Evolutionary conservation across 2,113 vertebrate species (phyloP), one percentile per base, ranked within the genome.

Genomic region (Hemiprocne comata): DNA sequence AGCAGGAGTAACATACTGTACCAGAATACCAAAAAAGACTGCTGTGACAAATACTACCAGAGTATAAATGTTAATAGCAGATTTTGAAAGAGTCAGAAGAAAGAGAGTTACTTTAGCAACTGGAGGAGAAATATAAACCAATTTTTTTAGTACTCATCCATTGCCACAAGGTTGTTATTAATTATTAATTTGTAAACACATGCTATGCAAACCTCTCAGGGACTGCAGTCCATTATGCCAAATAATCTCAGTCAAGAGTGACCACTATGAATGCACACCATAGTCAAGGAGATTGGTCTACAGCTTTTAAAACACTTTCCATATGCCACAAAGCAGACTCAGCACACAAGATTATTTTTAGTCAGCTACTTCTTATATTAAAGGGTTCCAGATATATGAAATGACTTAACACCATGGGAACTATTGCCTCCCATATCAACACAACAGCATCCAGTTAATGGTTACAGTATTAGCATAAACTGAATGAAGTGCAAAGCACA

Each of bases 1-100:
- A 85, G 66, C 46, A 81, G 64, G n/a, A 96, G 94, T 61, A 96
- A 92, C 70, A 94, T 4, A 60, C 33, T 74, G 26, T 51, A 65
- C 48, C 13, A 84, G 65, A 78, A 89, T 17, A 90, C 16, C 7
- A 86, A 48, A 77, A 93, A 26, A 67, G 48, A 85, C 90, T 38
- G 34, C 72, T 89, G 55, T 70, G 65, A 85, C 65, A 82, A 64
- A 76, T 38, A 36, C 42, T 81, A 80, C 60, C 33, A 31, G 62
- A 38, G 46, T 67, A 80, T 46, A 66, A 83, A 81, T 8, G 33
- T 50, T 89, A 83, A 66, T n/a, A 62, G 7, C 44, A 48, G 11
- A 64, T 11, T 67, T 24, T 55, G 28, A 42, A 84, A 85, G 38
- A 86, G 24, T 76, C 62, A 88, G 40, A 90, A 53, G 38, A 77